Base-by-base conservation (phyloP, 2,888 invertebrate genomes). In the Chaitophorus viminalis region DNA sequence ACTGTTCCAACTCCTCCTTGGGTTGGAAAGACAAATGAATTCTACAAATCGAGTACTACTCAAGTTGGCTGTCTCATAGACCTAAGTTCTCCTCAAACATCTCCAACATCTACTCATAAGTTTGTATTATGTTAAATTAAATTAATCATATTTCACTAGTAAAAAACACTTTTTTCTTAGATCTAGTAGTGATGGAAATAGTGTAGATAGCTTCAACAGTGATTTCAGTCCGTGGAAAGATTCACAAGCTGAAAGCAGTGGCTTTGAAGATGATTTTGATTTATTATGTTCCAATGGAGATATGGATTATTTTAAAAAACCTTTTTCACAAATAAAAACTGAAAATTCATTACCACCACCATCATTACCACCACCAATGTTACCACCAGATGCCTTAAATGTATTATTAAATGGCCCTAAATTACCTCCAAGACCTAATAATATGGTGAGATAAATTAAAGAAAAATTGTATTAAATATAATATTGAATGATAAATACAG, bases 181-280 rank as follows among this genome's bases (percentile, higher is more conserved):
- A 89, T 95, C 95, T 0, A 95, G 94, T 90, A 95, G 95, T 91
- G 95, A 95, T 91, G 95, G 95, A 65, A 93, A 95, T 17, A 95
- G 95, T 91, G 94, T 95, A 31, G 95, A 95, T 90, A 95, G 95
- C 91, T 95, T 95, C 90, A 95, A 95, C 87, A 95, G 95, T 21
- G 95, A 95, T 74, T 89, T 88, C 91, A 94, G 94, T 65, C 82
- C 81, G 29, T 89, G 89, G 89, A 89, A 79, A 90, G 93, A 93
- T 14, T 95, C 95, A 8, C 94, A 95, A 91, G 94, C 94, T 75
- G 95, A 95, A 91, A 95, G 95, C 91, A 95, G 95, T 91, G 95
- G 95, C 6, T 96, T 96, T 91, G 96, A 96, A 91, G 96, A 96
- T 92, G 96, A 96, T 91, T 95, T 95, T 91, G 95, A 95, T 91